A percentile compares a stretch with the other conserved stretches of the same genome.
phyloP scores from a whole-genome alignment of 1,140 invertebrate genomes.

The Apolygus lucorum region DNA sequence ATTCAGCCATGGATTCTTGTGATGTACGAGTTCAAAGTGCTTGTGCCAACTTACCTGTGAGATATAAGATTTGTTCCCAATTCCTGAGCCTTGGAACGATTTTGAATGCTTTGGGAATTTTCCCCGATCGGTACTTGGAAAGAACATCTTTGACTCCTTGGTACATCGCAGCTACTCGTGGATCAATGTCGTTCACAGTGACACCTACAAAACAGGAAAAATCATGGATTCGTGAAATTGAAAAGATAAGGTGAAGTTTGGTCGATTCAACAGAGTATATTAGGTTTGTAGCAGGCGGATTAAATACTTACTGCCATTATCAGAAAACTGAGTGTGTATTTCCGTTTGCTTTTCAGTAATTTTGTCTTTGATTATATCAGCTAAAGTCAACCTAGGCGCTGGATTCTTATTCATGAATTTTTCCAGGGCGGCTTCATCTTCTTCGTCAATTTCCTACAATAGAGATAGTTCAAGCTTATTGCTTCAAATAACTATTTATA shows the following conservation, averaged over 20 bases:
- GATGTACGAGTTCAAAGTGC: no score
- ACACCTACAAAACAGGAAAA: slow-evolving; percentile 43
- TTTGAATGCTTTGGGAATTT: slow-evolving; percentile 97
- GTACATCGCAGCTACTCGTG: slow-evolving; percentile 64
- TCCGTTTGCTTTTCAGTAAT: slow-evolving; percentile 60
- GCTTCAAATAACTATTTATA: no score
- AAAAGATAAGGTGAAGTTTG: no score
- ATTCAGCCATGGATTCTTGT: no score
- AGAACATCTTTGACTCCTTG: slow-evolving; percentile 81
- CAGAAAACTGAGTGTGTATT: slow-evolving; percentile 75
- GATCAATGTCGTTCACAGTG: slow-evolving; percentile 70
- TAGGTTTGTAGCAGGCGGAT: no score
- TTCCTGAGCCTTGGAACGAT: slow-evolving; percentile 85
- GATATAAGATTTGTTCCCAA: slow-evolving; percentile 92
- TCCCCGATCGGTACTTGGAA: slow-evolving; percentile 84
- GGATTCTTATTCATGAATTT: slow-evolving; percentile 71
- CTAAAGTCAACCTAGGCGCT: slow-evolving; percentile 57
- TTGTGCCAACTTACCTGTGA: slow-evolving; percentile 49
- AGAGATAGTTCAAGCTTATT: no score
- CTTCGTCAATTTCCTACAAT: slow-evolving; percentile 65
- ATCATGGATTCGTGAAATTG: no score
- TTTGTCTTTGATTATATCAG: slow-evolving; percentile 87
- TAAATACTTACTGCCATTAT: slow-evolving; percentile 46
- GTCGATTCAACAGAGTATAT: no score
- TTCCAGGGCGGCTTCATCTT: slow-evolving; percentile 78